Conservation (phyloP, 2,797 vertebrate genomes). For the Anguilla megastoma region DNA sequence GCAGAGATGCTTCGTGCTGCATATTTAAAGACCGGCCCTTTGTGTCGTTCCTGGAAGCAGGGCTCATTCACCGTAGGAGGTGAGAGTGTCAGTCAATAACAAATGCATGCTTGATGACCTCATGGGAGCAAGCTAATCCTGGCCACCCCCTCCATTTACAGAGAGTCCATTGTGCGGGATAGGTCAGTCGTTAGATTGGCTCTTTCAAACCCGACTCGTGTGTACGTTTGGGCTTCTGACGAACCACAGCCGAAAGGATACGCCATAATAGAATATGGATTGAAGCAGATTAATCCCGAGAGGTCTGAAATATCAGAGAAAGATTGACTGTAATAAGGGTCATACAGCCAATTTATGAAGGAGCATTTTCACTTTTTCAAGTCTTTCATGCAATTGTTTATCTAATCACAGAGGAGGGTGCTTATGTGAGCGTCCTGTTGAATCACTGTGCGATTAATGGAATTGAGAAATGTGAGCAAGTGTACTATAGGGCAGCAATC, state of each 20-base stretch:
- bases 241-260: slow-evolving; percentile 49
- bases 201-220: slow-evolving; percentile 54
- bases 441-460: background rate
- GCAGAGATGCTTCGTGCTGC: background rate
- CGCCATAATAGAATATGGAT: slow-evolving; percentile 26
- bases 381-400: background rate
- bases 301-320: background rate
- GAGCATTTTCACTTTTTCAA: background rate
- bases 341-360: background rate
- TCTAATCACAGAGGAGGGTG: background rate
- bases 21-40: background rate
- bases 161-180: slow-evolving; percentile 59
- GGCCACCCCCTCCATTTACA: slow-evolving; percentile 50
- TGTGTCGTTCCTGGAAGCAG: slow-evolving; percentile 2
- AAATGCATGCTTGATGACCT: slow-evolving; percentile 56
- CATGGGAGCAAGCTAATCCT: slow-evolving; percentile 60
- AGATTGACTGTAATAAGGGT: slow-evolving; percentile 14
- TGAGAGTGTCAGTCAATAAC: slow-evolving; percentile 54
- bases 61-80: slow-evolving; percentile 52
- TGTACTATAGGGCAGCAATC: background rate
- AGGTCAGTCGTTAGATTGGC: slow-evolving; percentile 59
- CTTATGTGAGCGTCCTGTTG: background rate
- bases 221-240: slow-evolving; percentile 58
- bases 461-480: background rate
- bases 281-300: slow-evolving; percentile 18